A percentile compares a stretch with the other conserved stretches of the same genome.
phyloP scores from a whole-genome alignment of 2,888 invertebrate genomes.

The Drepana falcataria region DNA sequence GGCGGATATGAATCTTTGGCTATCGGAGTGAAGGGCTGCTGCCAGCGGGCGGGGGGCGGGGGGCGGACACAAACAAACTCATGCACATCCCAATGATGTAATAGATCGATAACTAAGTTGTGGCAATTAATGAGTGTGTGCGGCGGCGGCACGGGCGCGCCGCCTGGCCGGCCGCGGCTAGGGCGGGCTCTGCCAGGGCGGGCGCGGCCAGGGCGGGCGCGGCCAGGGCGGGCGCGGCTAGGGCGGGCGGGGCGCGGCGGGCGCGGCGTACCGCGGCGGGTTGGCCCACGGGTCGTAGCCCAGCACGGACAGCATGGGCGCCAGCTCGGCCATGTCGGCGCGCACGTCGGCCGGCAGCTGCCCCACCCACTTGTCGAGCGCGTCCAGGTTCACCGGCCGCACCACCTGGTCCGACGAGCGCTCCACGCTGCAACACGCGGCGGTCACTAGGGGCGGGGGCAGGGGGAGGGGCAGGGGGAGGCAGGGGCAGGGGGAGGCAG shows the following conservation, averaged over 20 bases:
- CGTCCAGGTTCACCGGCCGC: conserved; percentile 98
- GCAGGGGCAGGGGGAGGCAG: background rate
- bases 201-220: too few relatives aligned
- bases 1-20: too few relatives aligned
- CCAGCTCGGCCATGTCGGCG: conserved; percentile 93
- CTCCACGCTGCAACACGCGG: conserved; percentile 86
- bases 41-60: background rate
- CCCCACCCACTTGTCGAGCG: conserved; percentile 94
- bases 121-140: background rate
- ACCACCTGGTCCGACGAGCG: conserved; percentile 99
- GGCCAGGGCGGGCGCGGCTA: background rate
- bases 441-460: background rate
- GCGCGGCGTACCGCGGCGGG: conserved; percentile 94
- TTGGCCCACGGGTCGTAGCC: conserved; percentile 98
- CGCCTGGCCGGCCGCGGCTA: background rate
- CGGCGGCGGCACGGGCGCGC: background rate
- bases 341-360: conserved; percentile 94
- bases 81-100: background rate
- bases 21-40: too few relatives aligned
- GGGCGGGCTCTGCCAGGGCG: conserved; percentile 19
- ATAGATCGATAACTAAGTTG: background rate
- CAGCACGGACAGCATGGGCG: conserved; percentile 94
- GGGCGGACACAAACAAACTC: background rate
- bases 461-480: background rate
- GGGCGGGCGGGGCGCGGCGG: conserved; percentile 52